phyloP scores from a whole-genome alignment of 2,113 vertebrate genomes.

The Chamaetylas fuelleborni region DNA sequence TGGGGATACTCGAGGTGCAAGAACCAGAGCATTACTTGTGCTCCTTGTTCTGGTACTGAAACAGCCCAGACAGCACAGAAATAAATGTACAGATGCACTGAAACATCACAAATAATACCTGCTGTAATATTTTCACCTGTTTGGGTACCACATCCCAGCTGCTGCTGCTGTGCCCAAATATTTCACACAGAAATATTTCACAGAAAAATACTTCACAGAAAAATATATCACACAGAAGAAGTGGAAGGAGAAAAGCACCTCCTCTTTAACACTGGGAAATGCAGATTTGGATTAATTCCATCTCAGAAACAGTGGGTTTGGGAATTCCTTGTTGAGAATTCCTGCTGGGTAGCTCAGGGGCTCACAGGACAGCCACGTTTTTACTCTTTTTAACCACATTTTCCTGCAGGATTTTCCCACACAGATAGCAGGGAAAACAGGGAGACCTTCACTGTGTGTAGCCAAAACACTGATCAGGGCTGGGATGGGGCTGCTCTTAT shows the following conservation, averaged over 20 bases:
- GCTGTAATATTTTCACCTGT: background rate
- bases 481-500: background rate
- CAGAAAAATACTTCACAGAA: background rate
- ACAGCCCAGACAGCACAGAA: background rate
- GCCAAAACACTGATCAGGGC: background rate
- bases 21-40: rapidly evolving
- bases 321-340: rapidly evolving
- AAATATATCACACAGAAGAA: background rate
- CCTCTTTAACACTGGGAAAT: rapidly evolving
- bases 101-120: background rate
- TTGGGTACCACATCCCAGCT: background rate
- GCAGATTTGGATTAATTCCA: rapidly evolving
- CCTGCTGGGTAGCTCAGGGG: background rate
- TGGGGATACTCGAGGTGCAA: background rate
- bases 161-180: background rate
- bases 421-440: background rate
- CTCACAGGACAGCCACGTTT: rapidly evolving
- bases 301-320: background rate
- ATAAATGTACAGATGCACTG: background rate
- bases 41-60: rapidly evolving
- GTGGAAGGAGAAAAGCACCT: background rate
- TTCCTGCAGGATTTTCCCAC: background rate
- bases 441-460: background rate
- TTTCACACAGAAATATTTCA: background rate
- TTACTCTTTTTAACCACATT: rapidly evolving